phyloP scores from a whole-genome alignment of 2,797 vertebrate species.

The Siniperca obscura region DNA sequence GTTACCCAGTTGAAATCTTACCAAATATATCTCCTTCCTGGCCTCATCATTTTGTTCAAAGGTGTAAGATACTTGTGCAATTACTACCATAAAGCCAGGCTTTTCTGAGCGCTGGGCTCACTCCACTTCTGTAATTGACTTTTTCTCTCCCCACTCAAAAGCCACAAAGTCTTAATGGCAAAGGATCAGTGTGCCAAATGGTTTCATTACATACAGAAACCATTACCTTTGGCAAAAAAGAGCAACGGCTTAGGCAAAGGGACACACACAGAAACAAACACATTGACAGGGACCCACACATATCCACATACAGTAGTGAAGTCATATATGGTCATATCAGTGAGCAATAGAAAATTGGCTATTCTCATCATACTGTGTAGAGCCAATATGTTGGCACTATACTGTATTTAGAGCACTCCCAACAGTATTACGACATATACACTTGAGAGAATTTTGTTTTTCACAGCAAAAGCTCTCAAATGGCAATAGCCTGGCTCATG shows the following conservation, averaged over 20 bases:
- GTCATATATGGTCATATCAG: slow-evolving; percentile 40
- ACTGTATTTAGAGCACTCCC: slow-evolving; percentile 27
- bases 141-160: slow-evolving; percentile 77
- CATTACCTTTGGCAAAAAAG: slow-evolving; percentile 46
- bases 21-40: slow-evolving; percentile 62
- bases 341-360: slow-evolving; percentile 41
- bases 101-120: slow-evolving; percentile 65
- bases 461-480: slow-evolving; percentile 16
- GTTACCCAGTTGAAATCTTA: slow-evolving; percentile 57
- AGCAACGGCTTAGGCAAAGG: slow-evolving; percentile 19
- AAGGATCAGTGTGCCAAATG: slow-evolving; percentile 75
- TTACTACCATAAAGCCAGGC: slow-evolving; percentile 71
- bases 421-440: background rate
- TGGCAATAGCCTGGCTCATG: background rate
- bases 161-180: slow-evolving; percentile 72
- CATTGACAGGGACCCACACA: slow-evolving; percentile 35
- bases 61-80: slow-evolving; percentile 67
- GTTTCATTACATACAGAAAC: slow-evolving; percentile 76
- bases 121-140: slow-evolving; percentile 77
- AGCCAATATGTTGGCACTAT: slow-evolving; percentile 3
- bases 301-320: slow-evolving; percentile 12
- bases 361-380: slow-evolving; percentile 23
- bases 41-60: slow-evolving; percentile 70
- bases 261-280: slow-evolving; percentile 25
- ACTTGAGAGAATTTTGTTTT: background rate